Evolutionary conservation across 2,888 invertebrate species (phyloP).

Genomic region (Chrysotoxum bicinctum): DNA sequence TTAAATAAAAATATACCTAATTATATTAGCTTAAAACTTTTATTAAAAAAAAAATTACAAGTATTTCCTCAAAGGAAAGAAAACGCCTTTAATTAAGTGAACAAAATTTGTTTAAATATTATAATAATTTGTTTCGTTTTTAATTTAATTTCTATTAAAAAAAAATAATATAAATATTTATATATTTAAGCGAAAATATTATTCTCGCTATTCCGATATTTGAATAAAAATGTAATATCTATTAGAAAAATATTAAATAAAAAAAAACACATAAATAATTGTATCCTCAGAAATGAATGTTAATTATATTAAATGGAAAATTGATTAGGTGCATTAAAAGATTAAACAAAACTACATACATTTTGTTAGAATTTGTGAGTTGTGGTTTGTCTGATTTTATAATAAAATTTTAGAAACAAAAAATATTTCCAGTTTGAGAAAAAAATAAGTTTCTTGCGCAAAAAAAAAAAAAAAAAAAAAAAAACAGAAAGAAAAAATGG

Average conservation of each 20-base stretch:
- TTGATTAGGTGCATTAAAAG: slow-evolving; percentile 3
- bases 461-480: slow-evolving; percentile 3
- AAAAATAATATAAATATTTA: slow-evolving; percentile 17
- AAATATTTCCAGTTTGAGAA: slow-evolving; percentile 29
- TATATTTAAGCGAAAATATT: slow-evolving; percentile 28
- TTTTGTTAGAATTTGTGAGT: slow-evolving; percentile 6
- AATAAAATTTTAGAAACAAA: slow-evolving; percentile 7
- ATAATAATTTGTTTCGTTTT: slow-evolving; percentile 54
- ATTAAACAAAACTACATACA: neutral
- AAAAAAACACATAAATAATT: neutral
- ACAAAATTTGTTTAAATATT: slow-evolving; percentile 55
- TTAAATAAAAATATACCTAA: slow-evolving; percentile 48
- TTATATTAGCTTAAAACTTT: slow-evolving; percentile 74
- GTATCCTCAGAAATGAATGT: slow-evolving; percentile 46
- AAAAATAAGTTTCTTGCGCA: slow-evolving; percentile 5
- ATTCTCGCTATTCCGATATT: slow-evolving; percentile 63
- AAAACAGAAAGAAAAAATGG: neutral
- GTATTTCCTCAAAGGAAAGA: slow-evolving; percentile 80
- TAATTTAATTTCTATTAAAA: slow-evolving; percentile 37
- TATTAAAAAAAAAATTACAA: slow-evolving; percentile 57
- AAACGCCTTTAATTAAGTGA: slow-evolving; percentile 77
- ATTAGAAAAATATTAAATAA: slow-evolving; percentile 31
- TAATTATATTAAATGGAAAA: slow-evolving; percentile 26
- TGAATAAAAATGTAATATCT: slow-evolving; percentile 28
- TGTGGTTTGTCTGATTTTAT: slow-evolving; percentile 19